These are phyloP conservation scores for Phallusia fumigata DNA, from an alignment of 23 tunicate genomes.

Conservation along the genomic window DNA sequence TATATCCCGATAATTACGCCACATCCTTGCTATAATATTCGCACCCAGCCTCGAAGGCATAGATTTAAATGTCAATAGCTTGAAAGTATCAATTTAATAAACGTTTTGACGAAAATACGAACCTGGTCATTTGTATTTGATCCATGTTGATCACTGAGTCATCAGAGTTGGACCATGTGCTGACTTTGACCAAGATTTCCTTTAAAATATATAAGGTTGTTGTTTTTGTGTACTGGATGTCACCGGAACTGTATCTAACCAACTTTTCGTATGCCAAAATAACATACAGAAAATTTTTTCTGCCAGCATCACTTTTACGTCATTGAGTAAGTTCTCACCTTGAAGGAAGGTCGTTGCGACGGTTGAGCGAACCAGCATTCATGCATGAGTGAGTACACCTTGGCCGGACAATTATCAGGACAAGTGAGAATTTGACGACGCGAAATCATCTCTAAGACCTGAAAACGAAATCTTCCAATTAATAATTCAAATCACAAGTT, in stretches of 20 bases:
- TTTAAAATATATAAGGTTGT: not conserved
- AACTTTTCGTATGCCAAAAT: too few species aligned
- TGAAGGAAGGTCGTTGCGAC: constrained; percentile 53
- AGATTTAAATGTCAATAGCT: too few species aligned
- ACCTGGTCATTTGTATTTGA: not conserved
- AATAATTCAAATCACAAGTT: not conserved
- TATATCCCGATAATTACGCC: too few species aligned
- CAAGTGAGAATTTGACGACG: constrained; percentile 72
- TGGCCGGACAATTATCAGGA: constrained; percentile 92
- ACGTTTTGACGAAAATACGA: not conserved
- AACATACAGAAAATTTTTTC: too few species aligned
- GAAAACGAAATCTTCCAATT: too few species aligned
- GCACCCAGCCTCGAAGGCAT: too few species aligned
- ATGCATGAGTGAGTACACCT: constrained; percentile 74
- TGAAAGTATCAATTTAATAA: too few species aligned
- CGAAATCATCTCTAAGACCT: constrained; percentile 71
- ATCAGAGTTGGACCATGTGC: not conserved
- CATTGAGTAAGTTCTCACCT: constrained; percentile 26
- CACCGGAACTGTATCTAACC: too few species aligned
- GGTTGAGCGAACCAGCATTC: constrained; percentile 83
- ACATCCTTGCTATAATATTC: too few species aligned
- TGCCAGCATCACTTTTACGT: too few species aligned
- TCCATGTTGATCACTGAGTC: not conserved
- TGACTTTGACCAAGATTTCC: constrained; percentile 14
- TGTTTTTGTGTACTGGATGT: too few species aligned